Evolutionary conservation across 35 echinoderm and acorn worm species (phyloP).

Genomic region (Ptychodera flava): DNA sequence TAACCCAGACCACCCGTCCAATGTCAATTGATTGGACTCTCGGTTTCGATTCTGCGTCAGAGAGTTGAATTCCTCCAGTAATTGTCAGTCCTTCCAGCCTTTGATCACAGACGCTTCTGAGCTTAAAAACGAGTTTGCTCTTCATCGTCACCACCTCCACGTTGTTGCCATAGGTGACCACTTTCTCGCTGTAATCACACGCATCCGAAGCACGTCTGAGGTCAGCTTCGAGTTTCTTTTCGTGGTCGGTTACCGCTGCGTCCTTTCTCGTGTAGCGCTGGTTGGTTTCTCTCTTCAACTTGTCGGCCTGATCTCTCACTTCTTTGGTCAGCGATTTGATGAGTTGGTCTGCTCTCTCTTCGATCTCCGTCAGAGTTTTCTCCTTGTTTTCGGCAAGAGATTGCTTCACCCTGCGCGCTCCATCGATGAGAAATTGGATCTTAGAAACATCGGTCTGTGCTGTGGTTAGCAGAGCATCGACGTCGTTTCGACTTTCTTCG

Average conservation of each 20-base stretch:
- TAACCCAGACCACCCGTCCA: background rate
- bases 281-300: background rate
- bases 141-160: background rate
- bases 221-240: background rate
- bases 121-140: background rate
- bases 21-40: background rate
- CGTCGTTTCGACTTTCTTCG: background rate
- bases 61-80: background rate
- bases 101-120: background rate
- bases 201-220: background rate
- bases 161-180: background rate
- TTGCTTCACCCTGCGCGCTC: background rate
- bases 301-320: background rate
- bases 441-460: background rate
- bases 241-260: background rate
- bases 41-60: background rate
- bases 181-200: background rate
- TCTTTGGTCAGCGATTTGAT: background rate
- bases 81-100: background rate
- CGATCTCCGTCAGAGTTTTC: background rate
- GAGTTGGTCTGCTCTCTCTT: background rate
- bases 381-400: background rate
- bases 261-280: background rate
- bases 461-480: background rate
- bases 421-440: background rate